phyloP scores from a whole-genome alignment of 2,888 invertebrate genomes.

The Caradrina kadenii region DNA sequence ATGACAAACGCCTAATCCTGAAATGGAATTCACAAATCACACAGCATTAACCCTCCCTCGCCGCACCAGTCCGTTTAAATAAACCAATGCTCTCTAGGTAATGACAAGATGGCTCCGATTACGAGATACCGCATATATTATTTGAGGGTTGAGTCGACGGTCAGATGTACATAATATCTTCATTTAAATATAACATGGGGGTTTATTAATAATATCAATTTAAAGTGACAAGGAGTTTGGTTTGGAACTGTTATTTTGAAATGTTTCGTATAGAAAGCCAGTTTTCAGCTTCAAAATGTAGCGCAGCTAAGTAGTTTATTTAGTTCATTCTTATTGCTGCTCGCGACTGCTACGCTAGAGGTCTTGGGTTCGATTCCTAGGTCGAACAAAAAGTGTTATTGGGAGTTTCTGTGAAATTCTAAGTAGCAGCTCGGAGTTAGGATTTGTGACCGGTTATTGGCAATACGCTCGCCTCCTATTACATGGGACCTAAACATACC shows the following conservation, averaged over 20 bases:
- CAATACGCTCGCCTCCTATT: too few species aligned
- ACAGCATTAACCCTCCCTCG: conserved; percentile 21
- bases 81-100: conserved; percentile 51
- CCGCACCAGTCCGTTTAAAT: conserved; percentile 34
- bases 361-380: too few species aligned
- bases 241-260: conserved; percentile 2
- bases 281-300: too few species aligned
- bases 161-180: conserved; percentile 36
- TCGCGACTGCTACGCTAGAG: too few species aligned
- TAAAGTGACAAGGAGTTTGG: background rate
- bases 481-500: too few species aligned
- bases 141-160: conserved; percentile 32
- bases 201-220: conserved; percentile 16
- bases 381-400: too few species aligned
- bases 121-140: conserved; percentile 45
- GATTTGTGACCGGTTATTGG: too few species aligned
- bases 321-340: too few species aligned
- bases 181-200: conserved; percentile 38
- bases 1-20: conserved; percentile 17
- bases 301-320: too few species aligned
- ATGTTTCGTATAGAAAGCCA: background rate
- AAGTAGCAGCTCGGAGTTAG: too few species aligned
- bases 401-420: too few species aligned
- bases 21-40: conserved; percentile 36
- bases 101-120: conserved; percentile 52